Conservation (phyloP, 2,888 invertebrate species). For the Patella caerulea region DNA sequence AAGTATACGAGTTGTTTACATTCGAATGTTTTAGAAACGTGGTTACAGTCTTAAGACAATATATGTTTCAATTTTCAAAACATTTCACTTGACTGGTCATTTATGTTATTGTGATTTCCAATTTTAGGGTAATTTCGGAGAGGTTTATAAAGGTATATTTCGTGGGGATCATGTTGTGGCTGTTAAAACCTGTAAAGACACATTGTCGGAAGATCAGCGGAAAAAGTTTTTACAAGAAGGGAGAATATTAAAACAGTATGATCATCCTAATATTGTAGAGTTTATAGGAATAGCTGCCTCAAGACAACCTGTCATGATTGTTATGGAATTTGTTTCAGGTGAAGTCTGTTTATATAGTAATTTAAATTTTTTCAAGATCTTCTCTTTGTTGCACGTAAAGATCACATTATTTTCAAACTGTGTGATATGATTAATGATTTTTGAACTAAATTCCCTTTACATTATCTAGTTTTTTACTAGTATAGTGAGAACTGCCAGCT, state of each 20-base stretch:
- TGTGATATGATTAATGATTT: too few relatives aligned
- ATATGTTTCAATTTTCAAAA: too few relatives aligned
- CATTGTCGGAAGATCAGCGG: conserved; percentile 92
- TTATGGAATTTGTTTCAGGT: conserved; percentile 88
- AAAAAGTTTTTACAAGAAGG: conserved; percentile 96
- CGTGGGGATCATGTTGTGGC: conserved; percentile 86
- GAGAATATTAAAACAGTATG: conserved; percentile 94
- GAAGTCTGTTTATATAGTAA: not conserved
- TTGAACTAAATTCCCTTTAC: too few relatives aligned
- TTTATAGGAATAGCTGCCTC: conserved; percentile 98
- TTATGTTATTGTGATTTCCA: not conserved
- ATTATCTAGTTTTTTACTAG: too few relatives aligned
- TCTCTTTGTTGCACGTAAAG: too few relatives aligned
- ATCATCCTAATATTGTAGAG: conserved; percentile 96
- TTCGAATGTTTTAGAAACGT: too few relatives aligned
- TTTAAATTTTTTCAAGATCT: too few relatives aligned
- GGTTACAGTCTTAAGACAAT: too few relatives aligned
- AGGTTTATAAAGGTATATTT: conserved; percentile 92
- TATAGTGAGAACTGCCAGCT: too few relatives aligned
- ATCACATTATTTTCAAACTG: too few relatives aligned
- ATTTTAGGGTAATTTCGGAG: conserved; percentile 94
- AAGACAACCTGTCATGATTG: conserved; percentile 98
- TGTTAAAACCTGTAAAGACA: conserved; percentile 95
- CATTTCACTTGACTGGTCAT: too few relatives aligned
- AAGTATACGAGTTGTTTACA: too few relatives aligned